Evolutionary conservation across 2,797 vertebrate species (phyloP).

Genomic region (Xiphophorus birchmanni): DNA sequence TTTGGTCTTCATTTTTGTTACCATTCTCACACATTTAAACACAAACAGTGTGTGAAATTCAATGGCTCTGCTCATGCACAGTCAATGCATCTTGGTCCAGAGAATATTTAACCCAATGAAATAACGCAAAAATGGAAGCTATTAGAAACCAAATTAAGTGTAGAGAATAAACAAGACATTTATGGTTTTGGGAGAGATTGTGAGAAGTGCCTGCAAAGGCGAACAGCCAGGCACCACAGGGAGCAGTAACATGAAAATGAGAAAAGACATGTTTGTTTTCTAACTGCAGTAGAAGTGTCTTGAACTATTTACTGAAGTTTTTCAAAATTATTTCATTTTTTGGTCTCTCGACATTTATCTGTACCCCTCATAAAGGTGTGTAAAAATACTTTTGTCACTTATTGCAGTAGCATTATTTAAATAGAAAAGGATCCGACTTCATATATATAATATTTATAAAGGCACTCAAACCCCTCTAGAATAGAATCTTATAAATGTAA

Average conservation of each 20-base stretch:
- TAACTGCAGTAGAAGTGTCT: neutral
- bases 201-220: neutral
- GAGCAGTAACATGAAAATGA: neutral
- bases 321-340: neutral
- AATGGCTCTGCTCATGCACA: neutral
- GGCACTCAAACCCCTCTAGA: no score
- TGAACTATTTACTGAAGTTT: neutral
- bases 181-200: conserved; percentile 20
- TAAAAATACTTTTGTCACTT: neutral
- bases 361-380: neutral
- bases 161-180: conserved; percentile 16
- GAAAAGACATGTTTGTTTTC: neutral
- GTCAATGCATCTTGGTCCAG: neutral
- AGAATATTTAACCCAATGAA: conserved; percentile 36
- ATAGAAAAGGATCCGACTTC: neutral
- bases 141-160: conserved; percentile 32
- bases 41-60: neutral
- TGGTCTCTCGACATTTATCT: neutral
- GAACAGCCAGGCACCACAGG: neutral
- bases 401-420: neutral
- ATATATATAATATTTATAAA: neutral
- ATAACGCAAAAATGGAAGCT: neutral
- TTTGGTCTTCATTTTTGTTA: neutral
- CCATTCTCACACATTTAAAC: neutral
- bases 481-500: neutral